Evolutionary conservation across 2,113 vertebrate species (phyloP).

Genomic region (Gulo gulo): DNA sequence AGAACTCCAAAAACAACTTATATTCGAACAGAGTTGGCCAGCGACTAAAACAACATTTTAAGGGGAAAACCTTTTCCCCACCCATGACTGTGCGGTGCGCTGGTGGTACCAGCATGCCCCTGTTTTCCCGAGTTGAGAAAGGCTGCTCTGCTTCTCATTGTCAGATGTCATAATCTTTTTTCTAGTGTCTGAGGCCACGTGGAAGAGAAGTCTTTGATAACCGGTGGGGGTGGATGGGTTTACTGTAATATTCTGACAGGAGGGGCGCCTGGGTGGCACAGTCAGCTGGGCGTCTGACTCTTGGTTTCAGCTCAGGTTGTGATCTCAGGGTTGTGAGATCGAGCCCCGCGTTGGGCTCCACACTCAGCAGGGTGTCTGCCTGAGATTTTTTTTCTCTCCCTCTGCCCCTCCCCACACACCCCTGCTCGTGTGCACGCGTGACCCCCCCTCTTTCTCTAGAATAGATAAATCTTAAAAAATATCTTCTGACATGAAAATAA

Average conservation of each 20-base stretch:
- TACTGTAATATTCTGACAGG: background rate
- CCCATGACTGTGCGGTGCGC: background rate
- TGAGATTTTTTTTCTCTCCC: background rate
- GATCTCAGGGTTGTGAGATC: background rate
- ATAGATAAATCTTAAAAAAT: background rate
- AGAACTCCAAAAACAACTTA: background rate
- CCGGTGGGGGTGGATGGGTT: background rate
- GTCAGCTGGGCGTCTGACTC: background rate
- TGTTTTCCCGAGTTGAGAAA: background rate
- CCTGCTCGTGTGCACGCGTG: background rate
- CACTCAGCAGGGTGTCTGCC: background rate
- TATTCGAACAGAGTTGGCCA: slow-evolving; percentile 19
- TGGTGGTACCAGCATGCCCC: background rate
- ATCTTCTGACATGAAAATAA: background rate
- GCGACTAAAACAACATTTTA: background rate
- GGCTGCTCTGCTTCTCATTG: background rate
- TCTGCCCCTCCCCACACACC: background rate
- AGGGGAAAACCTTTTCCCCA: background rate
- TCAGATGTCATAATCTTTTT: background rate
- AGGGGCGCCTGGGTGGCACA: fast-evolving
- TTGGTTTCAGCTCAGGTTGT: background rate
- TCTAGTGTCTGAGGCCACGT: background rate
- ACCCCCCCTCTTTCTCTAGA: background rate
- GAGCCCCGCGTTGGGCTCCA: background rate
- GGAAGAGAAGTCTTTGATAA: background rate